Percentiles rank a stretch among this genome's conserved stretches.
Conservation (phyloP, 2,113 vertebrate species). For the Forbesichthys papilliferus region DNA sequence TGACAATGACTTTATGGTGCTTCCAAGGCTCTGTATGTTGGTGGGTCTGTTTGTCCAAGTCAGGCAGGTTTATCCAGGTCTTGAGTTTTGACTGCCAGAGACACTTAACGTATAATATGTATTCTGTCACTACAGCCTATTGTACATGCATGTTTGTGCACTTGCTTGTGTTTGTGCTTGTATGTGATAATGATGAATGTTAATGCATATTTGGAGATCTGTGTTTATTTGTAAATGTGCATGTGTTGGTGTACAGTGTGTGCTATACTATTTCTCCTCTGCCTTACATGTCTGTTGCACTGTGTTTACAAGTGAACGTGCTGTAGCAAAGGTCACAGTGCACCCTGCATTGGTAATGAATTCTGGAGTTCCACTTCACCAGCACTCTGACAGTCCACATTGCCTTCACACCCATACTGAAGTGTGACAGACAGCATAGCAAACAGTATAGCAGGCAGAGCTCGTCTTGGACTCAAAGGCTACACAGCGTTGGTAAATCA, state of each 20-base stretch:
- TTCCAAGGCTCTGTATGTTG: not conserved
- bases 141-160: not conserved
- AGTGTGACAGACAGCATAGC: slow-evolving; percentile 43
- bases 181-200: not conserved
- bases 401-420: not conserved
- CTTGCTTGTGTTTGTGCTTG: not conserved
- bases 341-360: slow-evolving; percentile 29
- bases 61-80: slow-evolving; percentile 19
- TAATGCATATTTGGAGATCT: slow-evolving; percentile 15
- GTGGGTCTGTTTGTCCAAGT: slow-evolving; percentile 4
- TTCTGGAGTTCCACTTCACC: slow-evolving; percentile 18
- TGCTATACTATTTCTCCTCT: not conserved
- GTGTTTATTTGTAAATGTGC: slow-evolving; percentile 12
- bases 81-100: slow-evolving; percentile 18
- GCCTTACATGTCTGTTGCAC: not conserved
- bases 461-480: slow-evolving; percentile 15
- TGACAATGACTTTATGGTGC: slow-evolving; percentile 1
- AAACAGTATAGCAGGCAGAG: slow-evolving; percentile 1
- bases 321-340: slow-evolving; percentile 20
- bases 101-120: not conserved
- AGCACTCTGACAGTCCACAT: slow-evolving; percentile 30
- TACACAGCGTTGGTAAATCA: slow-evolving; percentile 6
- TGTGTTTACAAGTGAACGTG: not conserved
- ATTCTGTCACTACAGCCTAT: too few relatives aligned
- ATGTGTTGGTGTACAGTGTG: not conserved